phyloP scores from a whole-genome alignment of 2,888 invertebrate genomes.

The Syritta pipiens region DNA sequence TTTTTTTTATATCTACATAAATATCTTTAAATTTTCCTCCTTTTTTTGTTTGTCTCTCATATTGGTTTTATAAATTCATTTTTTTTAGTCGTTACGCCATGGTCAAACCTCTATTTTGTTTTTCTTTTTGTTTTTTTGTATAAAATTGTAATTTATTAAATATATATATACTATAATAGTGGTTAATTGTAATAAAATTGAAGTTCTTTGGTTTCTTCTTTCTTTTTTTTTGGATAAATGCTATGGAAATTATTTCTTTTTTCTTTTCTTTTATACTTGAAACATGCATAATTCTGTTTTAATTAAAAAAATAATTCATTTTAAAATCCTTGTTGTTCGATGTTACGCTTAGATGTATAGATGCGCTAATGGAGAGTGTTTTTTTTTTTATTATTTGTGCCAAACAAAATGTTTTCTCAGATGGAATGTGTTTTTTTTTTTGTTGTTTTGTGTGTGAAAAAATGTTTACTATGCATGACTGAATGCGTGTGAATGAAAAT shows the following conservation, averaged over 20 bases:
- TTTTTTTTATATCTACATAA: slow-evolving; percentile 56
- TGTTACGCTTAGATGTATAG: slow-evolving; percentile 33
- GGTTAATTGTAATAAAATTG: slow-evolving; percentile 37
- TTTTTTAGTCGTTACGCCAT: slow-evolving; percentile 34
- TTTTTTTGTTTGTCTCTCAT: not conserved
- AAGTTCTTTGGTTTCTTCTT: slow-evolving; percentile 11
- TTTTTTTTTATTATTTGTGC: slow-evolving; percentile 49
- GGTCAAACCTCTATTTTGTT: slow-evolving; percentile 33
- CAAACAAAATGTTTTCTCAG: slow-evolving; percentile 18
- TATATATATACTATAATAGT: slow-evolving; percentile 35
- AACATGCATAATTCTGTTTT: not conserved
- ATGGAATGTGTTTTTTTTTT: slow-evolving; percentile 27
- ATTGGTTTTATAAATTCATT: slow-evolving; percentile 20
- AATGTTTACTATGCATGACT: slow-evolving; percentile 15
- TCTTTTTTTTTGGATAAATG: slow-evolving; percentile 19
- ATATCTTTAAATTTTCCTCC: slow-evolving; percentile 11
- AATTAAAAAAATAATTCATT: not conserved
- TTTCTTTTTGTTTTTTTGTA: slow-evolving; percentile 36
- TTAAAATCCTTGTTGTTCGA: slow-evolving; percentile 33
- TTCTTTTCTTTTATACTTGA: not conserved
- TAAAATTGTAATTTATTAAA: slow-evolving; percentile 58
- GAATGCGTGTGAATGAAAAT: slow-evolving; percentile 28
- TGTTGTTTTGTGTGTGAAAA: not conserved
- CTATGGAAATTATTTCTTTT: slow-evolving; percentile 27
- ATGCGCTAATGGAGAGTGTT: slow-evolving; percentile 4